Percentiles rank a stretch among this genome's conserved stretches.
Evolutionary conservation across 2,797 vertebrate genomes (phyloP).

Genomic region (Darevskia nairensis): DNA sequence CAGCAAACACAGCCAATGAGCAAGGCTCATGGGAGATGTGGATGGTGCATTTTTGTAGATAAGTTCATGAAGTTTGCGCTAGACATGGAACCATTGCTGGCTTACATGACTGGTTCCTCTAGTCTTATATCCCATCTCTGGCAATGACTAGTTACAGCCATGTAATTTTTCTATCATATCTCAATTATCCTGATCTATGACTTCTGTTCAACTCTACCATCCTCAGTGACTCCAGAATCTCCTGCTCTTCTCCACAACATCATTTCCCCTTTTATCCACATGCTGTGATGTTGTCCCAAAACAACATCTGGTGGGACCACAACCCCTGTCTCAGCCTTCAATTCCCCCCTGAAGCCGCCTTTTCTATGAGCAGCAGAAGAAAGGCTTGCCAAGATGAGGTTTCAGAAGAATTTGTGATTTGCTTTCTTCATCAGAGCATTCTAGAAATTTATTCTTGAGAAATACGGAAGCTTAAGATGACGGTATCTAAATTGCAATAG

Average conservation of each 20-base stretch:
- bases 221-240: not conserved
- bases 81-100: too few relatives aligned
- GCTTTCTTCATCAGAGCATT: not conserved
- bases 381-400: not conserved
- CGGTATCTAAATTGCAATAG: not conserved
- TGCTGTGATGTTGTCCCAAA: not conserved
- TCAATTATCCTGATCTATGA: not conserved
- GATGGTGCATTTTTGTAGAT: too few relatives aligned
- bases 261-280: not conserved
- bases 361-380: not conserved
- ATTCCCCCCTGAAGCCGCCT: not conserved
- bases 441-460: not conserved
- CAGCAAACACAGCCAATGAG: too few relatives aligned
- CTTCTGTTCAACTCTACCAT: not conserved
- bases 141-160: too few relatives aligned
- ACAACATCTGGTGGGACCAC: not conserved
- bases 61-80: too few relatives aligned
- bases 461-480: not conserved
- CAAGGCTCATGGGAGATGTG: too few relatives aligned
- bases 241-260: not conserved
- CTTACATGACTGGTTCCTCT: too few relatives aligned
- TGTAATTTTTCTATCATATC: not conserved
- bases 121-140: too few relatives aligned
- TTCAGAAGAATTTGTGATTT: not conserved
- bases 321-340: not conserved